Evolutionary conservation across 2,797 vertebrate genomes (phyloP).

Genomic region (Sebastes cheni): DNA sequence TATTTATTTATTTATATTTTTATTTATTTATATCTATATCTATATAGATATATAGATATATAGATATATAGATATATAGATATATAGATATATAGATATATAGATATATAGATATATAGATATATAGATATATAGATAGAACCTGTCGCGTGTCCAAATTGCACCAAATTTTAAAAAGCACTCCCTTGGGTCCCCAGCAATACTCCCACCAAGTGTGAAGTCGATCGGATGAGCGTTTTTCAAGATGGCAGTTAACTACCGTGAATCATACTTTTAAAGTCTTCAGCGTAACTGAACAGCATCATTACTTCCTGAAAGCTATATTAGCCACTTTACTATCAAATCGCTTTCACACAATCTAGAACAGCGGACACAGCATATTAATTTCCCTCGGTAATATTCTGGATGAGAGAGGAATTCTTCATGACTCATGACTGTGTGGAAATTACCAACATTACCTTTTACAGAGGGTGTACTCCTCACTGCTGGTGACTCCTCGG

Average conservation of each 20-base stretch:
- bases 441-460: constrained; percentile 80
- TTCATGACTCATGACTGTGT: neutral
- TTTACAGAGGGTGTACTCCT: constrained; percentile 99
- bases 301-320: neutral
- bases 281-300: neutral
- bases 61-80: too few relatives aligned
- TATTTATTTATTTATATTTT: too few relatives aligned
- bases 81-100: too few relatives aligned
- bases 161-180: too few relatives aligned
- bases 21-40: too few relatives aligned
- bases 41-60: too few relatives aligned
- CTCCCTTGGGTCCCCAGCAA: too few relatives aligned
- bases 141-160: too few relatives aligned
- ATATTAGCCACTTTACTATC: neutral
- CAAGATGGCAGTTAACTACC: neutral
- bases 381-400: neutral
- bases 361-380: neutral
- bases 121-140: too few relatives aligned
- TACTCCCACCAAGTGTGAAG: too few relatives aligned
- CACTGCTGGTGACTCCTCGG: constrained; percentile 97
- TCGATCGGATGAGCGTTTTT: too few relatives aligned
- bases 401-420: neutral
- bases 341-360: neutral
- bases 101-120: too few relatives aligned
- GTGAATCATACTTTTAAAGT: neutral